Evolutionary conservation across 2,113 vertebrate species (phyloP), one percentile per base, ranked within the genome.

Genomic region (Ailuropoda melanoleuca): DNA sequence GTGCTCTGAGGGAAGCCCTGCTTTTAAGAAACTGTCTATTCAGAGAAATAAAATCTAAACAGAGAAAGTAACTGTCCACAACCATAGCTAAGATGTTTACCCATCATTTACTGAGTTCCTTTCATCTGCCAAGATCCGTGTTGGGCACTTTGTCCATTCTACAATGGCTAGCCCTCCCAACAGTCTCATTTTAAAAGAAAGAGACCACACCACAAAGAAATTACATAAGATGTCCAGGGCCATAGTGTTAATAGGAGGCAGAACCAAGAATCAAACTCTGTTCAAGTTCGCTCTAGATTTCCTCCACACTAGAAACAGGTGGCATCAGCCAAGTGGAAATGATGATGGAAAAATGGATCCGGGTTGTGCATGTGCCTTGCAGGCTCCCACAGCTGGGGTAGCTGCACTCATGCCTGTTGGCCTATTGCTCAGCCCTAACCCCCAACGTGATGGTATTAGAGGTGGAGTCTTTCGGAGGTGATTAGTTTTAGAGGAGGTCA

Each of bases 401-500:
- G 11, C 11, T 29, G 31, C 12, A 37, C 55, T 43, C 37, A 23
- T 10, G 46, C 24, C 15, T n/a, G 5, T 64, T 85, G 31, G 26
- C 29, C 34, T n/a, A 3, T 26, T 1, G 1, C 12, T 50, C 11
- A 3, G 56, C 4, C 34, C 46, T 29, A 19, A 6, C 26, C 10
- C 56, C 74, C 34, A 15, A 1, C 0, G 17, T 31, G 58, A 66
- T 37, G 29, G 46, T 53, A 78, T 2, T 64, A 34, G 72, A 75
- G 13, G 26, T 43, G 4, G 7, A 43, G 21, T 21, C 39, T 62
- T 58, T 60, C 21, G 5, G 56, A 37, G 15, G 7, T 80, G 74
- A 50, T 37, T 31, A 29, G 23, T 50, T 48, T 90, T 39, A 15
- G 17, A 90, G 14, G 15, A 19, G 3, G 3, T 80, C 43, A 0